Base-by-base conservation (phyloP, 92 coral and sea anemone species). In the Siderastrea radians region DNA sequence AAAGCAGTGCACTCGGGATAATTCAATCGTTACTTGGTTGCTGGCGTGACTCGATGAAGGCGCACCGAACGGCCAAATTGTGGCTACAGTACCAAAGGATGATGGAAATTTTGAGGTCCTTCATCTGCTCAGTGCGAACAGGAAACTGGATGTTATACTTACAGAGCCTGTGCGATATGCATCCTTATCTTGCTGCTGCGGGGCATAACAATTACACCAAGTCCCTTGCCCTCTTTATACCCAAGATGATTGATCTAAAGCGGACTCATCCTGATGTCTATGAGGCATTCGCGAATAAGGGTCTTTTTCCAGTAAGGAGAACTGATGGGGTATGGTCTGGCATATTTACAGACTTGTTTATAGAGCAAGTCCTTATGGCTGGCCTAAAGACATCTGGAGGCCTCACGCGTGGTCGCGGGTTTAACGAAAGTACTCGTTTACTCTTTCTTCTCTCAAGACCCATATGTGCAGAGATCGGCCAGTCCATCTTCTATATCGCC, bases 151-250 rank as follows among this genome's bases (percentile, higher is more conserved):
- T 26, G 14, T 89, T 89, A 89, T 17, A 80, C 3, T 3, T 88
- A 1, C 64, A 89, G 53, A 80, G 85, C 47, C 3, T 75, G 47
- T 74, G 52, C 9, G 54, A 70, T 11, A 86, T 90, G 93, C 90
- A 80, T 52, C 90, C 75, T 49, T 80, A 73, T 57, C 86, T 81
- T 64, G 84, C 90, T 63, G 90, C 90, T 76, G 85, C 90, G 5
- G 85, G 90, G 7, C 90, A 77, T 57, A 86, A 86, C 67, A 76
- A 86, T 53, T 76, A 19, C 84, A 86, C 90, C 74, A 86, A 86
- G 84, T 86, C 90, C 66, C 84, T 86, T 9, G 90, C 85, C 67
- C 85, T 78, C 12, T 86, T 86, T 49, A 86, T 86, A 63, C 85
- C 90, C 1, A 86, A 77, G 75, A 84, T 84, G 82, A 49, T 58